Conservation (phyloP, 2,888 invertebrate species). For the Eupithecia subumbrata region DNA sequence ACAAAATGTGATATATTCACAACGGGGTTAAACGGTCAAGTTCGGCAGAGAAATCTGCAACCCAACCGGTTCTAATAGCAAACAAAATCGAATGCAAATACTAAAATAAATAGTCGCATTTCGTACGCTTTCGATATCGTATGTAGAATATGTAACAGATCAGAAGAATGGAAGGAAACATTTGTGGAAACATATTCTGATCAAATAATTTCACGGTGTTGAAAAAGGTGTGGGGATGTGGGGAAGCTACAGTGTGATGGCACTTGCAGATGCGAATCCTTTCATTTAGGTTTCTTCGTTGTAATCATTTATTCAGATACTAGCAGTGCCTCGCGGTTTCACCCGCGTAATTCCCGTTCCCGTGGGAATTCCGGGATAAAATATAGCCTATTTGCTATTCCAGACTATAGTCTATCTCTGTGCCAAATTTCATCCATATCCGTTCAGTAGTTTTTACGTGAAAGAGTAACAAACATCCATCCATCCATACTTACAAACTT, state of each 20-base stretch:
- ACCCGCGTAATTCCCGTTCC: too few species aligned
- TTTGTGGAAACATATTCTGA: not conserved
- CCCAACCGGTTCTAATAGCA: constrained; percentile 25
- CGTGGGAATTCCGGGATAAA: too few species aligned
- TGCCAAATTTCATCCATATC: too few species aligned
- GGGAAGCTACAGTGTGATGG: too few species aligned
- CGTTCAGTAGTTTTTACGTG: too few species aligned
- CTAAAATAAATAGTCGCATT: constrained; percentile 18
- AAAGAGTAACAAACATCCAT: too few species aligned
- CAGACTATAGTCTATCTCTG: too few species aligned
- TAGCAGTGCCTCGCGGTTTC: too few species aligned
- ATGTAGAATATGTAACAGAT: not conserved
- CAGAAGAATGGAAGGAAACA: not conserved
- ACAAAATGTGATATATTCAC: not conserved
- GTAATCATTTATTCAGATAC: too few species aligned
- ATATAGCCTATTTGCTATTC: too few species aligned
- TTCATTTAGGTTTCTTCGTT: too few species aligned
- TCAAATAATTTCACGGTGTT: not conserved
- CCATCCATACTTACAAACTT: too few species aligned
- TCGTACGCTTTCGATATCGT: constrained; percentile 16
- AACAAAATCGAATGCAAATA: constrained; percentile 1
- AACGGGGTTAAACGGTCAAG: constrained; percentile 24
- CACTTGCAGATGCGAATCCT: not conserved
- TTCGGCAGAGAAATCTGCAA: constrained; percentile 42
- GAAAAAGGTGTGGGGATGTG: not conserved